phyloP scores from a whole-genome alignment of 2,797 vertebrate species.

The Melanogrammus aeglefinus region DNA sequence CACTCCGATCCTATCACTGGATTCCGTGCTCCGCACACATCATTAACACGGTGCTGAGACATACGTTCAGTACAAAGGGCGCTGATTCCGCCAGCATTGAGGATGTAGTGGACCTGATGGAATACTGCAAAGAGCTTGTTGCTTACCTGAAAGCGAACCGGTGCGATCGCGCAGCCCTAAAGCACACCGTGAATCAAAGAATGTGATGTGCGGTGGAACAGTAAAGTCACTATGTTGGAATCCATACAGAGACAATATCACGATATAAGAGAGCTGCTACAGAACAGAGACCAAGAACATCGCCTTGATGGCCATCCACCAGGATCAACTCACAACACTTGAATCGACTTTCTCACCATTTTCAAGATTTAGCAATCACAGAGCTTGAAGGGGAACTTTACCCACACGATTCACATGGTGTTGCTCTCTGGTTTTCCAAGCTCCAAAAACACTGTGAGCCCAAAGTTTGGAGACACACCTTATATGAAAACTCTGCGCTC shows the following conservation, averaged over 20 bases:
- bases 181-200: no score
- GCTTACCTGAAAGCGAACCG: no score
- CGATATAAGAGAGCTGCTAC: background rate
- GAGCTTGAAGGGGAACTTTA: background rate
- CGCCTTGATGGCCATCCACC: background rate
- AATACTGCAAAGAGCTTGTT: no score
- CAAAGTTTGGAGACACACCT: slow-evolving; percentile 3
- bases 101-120: background rate
- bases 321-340: slow-evolving; percentile 4
- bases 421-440: background rate
- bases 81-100: background rate
- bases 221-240: slow-evolving; percentile 3
- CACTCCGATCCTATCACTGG: background rate
- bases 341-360: background rate
- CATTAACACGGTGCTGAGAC: background rate
- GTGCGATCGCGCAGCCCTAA: no score
- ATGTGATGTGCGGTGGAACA: background rate
- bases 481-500: background rate
- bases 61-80: background rate
- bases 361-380: background rate
- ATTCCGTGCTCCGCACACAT: background rate
- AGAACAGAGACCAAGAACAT: slow-evolving; percentile 1
- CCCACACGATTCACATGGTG: background rate
- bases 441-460: slow-evolving; percentile 2
- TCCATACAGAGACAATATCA: background rate